A percentile compares a stretch with the other conserved stretches of the same genome.
Evolutionary conservation across 2,888 invertebrate genomes (phyloP).

Genomic region (Frankliniella intonsa): DNA sequence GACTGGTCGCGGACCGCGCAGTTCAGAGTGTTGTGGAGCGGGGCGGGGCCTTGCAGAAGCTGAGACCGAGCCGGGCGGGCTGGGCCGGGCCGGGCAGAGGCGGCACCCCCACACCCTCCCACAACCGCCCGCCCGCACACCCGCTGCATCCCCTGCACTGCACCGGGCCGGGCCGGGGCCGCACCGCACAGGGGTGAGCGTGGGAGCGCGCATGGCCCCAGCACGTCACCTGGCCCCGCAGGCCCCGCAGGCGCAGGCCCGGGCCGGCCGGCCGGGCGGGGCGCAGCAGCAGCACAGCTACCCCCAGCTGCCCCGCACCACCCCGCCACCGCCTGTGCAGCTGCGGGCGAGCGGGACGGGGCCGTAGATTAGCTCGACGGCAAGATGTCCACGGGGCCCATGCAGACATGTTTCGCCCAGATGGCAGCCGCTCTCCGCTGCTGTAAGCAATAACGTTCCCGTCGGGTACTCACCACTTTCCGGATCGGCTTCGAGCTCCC

Average conservation of each 20-base stretch:
- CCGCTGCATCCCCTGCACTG: background rate
- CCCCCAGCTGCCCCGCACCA: background rate
- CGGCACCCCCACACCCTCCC: background rate
- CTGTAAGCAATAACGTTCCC: no score
- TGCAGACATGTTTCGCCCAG: no score
- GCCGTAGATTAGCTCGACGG: background rate
- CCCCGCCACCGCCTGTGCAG: background rate
- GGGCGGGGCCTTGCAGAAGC: background rate
- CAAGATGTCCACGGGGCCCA: no score
- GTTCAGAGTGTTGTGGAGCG: background rate
- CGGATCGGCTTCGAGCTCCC: background rate
- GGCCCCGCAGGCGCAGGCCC: no score
- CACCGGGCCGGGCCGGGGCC: background rate
- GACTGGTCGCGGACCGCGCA: no score
- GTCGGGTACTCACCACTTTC: background rate
- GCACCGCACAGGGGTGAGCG: no score
- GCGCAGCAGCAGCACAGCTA: background rate
- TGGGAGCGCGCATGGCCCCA: background rate
- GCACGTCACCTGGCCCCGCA: background rate
- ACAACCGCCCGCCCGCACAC: background rate
- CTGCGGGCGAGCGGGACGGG: background rate
- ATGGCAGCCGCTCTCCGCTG: no score
- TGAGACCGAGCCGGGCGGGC: background rate
- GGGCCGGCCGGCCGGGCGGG: background rate
- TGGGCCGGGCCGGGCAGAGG: background rate